Percentiles rank a stretch among this genome's conserved stretches.
phyloP scores from a whole-genome alignment of 2,113 vertebrate genomes.

The pig (Sus scrofa) region DNA sequence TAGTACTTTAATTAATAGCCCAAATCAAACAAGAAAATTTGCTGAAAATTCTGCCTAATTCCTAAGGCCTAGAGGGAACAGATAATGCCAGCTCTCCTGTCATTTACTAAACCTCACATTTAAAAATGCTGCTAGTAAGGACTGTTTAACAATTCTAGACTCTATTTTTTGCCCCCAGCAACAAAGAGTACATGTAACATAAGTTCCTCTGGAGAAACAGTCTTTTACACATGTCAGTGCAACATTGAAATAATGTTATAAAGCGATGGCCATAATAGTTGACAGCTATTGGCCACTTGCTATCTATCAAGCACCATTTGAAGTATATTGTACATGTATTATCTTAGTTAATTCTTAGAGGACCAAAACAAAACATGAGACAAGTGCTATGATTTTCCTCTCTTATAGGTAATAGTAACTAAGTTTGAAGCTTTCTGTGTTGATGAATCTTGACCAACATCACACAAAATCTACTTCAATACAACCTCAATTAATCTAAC shows the following conservation, averaged over 20 bases:
- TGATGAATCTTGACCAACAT: neutral
- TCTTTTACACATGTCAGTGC: neutral
- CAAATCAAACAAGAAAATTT: constrained; percentile 53
- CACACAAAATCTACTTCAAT: neutral
- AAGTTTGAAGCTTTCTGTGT: neutral
- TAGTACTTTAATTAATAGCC: constrained; percentile 67
- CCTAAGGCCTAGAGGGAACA: neutral
- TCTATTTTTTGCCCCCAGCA: constrained; percentile 19
- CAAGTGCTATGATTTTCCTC: neutral
- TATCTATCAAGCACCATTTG: neutral
- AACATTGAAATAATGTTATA: neutral
- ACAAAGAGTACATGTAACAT: neutral
- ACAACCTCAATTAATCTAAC: neutral
- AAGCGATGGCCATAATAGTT: neutral
- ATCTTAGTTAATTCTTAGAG: neutral
- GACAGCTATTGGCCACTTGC: neutral
- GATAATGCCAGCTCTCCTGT: neutral
- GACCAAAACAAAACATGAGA: neutral
- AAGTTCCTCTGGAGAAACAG: neutral
- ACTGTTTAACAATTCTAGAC: constrained; percentile 17
- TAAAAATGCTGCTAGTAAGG: neutral
- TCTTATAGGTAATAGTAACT: neutral
- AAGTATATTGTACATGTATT: neutral
- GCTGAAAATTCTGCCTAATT: constrained; percentile 47
- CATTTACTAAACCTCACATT: constrained; percentile 27